These are phyloP conservation scores for Nothocercus nigrocapillus DNA, from an alignment of 2,113 vertebrate genomes.

Conservation along the genomic window DNA sequence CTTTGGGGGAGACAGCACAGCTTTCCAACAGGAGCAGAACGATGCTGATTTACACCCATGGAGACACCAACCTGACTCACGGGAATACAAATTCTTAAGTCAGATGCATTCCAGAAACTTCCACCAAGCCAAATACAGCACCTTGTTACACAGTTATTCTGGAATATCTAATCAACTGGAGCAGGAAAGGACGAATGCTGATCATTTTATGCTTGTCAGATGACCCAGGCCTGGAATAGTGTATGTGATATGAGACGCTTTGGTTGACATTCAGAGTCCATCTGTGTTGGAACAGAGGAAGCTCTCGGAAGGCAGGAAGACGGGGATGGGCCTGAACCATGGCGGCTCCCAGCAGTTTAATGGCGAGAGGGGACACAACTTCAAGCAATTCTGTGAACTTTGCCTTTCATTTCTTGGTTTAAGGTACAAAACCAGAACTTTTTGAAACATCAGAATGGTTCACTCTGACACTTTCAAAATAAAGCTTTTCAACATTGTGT, in stretches of 20 bases:
- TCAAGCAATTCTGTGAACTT: neutral
- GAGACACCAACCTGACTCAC: neutral
- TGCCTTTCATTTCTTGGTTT: neutral
- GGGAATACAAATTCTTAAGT: neutral
- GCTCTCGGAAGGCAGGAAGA: neutral
- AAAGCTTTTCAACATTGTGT: neutral
- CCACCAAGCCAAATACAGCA: neutral
- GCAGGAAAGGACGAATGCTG: neutral
- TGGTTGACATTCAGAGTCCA: neutral
- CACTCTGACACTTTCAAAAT: slow-evolving; percentile 42
- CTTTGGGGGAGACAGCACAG: neutral
- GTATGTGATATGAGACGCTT: neutral
- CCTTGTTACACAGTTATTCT: neutral
- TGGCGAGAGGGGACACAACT: neutral
- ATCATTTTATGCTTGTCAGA: neutral
- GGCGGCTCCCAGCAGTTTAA: neutral
- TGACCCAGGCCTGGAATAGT: neutral
- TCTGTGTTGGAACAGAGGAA: neutral
- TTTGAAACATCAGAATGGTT: neutral
- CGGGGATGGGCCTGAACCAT: neutral
- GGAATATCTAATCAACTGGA: neutral
- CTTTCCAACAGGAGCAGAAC: neutral
- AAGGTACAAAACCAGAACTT: neutral
- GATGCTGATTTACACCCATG: neutral
- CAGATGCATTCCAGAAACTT: neutral